phyloP scores from a whole-genome alignment of 2,113 vertebrate species.

The Scomber colias region DNA sequence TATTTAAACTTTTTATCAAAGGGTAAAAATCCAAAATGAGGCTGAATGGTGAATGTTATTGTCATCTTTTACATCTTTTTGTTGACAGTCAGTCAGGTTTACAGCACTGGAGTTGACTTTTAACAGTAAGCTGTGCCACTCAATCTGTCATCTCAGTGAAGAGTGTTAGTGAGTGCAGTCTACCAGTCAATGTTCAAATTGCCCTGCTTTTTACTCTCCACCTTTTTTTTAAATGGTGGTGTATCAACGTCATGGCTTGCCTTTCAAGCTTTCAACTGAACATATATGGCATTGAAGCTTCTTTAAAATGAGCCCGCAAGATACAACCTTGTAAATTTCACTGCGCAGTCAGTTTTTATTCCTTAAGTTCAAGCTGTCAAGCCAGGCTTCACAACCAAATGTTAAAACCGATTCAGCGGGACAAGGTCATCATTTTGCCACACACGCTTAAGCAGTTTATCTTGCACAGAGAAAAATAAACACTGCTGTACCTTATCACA shows the following conservation, averaged over 20 bases:
- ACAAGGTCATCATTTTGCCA: slow-evolving; percentile 43
- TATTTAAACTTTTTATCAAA: no score
- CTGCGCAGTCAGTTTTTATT: slow-evolving; percentile 29
- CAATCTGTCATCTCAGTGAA: slow-evolving; percentile 49
- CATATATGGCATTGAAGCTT: no score
- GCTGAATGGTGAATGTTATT: slow-evolving; percentile 6
- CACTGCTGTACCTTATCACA: slow-evolving; percentile 24
- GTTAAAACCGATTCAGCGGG: slow-evolving; percentile 25
- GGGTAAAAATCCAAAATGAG: neutral
- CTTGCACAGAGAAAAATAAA: slow-evolving; percentile 26
- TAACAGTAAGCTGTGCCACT: slow-evolving; percentile 33
- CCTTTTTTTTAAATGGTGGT: no score
- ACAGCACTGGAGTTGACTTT: slow-evolving; percentile 30
- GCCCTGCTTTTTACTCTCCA: no score
- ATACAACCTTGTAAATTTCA: slow-evolving; percentile 28
- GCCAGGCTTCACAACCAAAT: slow-evolving; percentile 4
- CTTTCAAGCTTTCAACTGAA: neutral
- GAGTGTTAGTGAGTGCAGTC: slow-evolving; percentile 13
- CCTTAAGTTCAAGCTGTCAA: slow-evolving; percentile 9
- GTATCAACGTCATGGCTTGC: neutral
- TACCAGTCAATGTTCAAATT: slow-evolving; percentile 17
- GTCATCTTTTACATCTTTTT: neutral
- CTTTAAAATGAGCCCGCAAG: neutral
- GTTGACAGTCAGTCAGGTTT: slow-evolving; percentile 32
- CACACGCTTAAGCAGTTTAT: slow-evolving; percentile 15